Evolutionary conservation across 1,140 invertebrate genomes (phyloP).

Genomic region (Holcopasites calliopsidis): DNA sequence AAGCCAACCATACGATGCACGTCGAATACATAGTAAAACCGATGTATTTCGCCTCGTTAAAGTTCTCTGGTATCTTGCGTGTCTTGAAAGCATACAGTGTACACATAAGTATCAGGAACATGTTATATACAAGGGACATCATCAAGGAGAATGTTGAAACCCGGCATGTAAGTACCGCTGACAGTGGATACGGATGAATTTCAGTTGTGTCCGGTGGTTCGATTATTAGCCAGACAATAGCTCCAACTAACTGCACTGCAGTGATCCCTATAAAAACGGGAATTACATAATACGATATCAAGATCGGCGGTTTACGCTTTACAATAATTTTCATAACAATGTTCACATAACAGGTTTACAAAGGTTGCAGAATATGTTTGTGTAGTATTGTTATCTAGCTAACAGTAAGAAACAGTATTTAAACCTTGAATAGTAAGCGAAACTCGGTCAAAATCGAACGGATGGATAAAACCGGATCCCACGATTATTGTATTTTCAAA

Average conservation of each 20-base stretch:
- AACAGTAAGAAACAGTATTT: too few relatives aligned
- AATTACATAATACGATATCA: slow-evolving; percentile 50
- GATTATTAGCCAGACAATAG: slow-evolving; percentile 84
- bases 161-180: slow-evolving; percentile 84
- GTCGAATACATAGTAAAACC: slow-evolving; percentile 89
- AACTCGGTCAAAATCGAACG: too few relatives aligned
- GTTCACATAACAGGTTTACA: too few relatives aligned
- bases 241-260: slow-evolving; percentile 82
- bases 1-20: slow-evolving; percentile 88
- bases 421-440: too few relatives aligned
- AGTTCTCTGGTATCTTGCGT: slow-evolving; percentile 87
- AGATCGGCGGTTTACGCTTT: background rate
- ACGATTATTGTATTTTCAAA: too few relatives aligned
- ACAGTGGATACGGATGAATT: slow-evolving; percentile 81
- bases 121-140: slow-evolving; percentile 88
- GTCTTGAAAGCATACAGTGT: slow-evolving; percentile 89
- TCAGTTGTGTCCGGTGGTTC: slow-evolving; percentile 84
- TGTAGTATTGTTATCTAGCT: too few relatives aligned
- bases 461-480: too few relatives aligned
- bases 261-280: slow-evolving; percentile 80
- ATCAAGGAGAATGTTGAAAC: slow-evolving; percentile 86
- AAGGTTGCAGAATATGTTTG: too few relatives aligned
- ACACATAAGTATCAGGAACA: slow-evolving; percentile 86
- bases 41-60: slow-evolving; percentile 86
- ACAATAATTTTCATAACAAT: too few relatives aligned